Base-by-base conservation (phyloP, 2,888 invertebrate genomes). In the Neoitamus cyanurus region DNA sequence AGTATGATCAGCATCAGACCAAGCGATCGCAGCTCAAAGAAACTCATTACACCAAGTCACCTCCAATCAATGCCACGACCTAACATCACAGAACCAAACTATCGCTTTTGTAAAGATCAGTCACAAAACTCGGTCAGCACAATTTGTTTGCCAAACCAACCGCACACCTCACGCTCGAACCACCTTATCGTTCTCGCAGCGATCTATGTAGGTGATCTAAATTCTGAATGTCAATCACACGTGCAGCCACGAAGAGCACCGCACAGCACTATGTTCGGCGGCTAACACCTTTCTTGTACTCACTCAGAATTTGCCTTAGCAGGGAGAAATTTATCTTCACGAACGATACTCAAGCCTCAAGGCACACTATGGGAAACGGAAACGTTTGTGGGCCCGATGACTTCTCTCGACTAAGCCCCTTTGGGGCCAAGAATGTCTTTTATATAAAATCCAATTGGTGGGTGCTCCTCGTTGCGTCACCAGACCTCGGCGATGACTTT, bases 401-500 rank as follows among this genome's bases (percentile, higher is more conserved):
- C n/a, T 70, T 30, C 1, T 31, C 70, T 28, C 9, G n/a, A 70
- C 70, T 70, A 34, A 70, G 31, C 31, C 11, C 30, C 11, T 0
- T 25, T 6, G n/a, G n/a, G n/a, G n/a, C 46, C 28, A 15, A 77
- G 77, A 77, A 46, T n/a, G 13, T 25, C 46, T 77, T 77, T 77
- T 77, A 77, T 77, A 77, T 46, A 25, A 20, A 37, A 5, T n/a
- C 28, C 15, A 28, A 46, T 77, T 77, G 77, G 13, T 28, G 13
- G 25, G 37, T 46, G 31, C 46, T 46, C 25, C n/a, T 77, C 77
- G 46, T 77, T 77, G n/a, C 42, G 20, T 77, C 77, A 77, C 28
- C 77, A 6, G 20, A 28, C 15, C 20, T 46, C 28, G 30, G 15
- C 15, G 73, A 46, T 77, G 46, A 73, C 73, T 36, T n/a, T 30